Base-by-base conservation (phyloP, 1,140 invertebrate genomes). In the Heterodera carotae region DNA sequence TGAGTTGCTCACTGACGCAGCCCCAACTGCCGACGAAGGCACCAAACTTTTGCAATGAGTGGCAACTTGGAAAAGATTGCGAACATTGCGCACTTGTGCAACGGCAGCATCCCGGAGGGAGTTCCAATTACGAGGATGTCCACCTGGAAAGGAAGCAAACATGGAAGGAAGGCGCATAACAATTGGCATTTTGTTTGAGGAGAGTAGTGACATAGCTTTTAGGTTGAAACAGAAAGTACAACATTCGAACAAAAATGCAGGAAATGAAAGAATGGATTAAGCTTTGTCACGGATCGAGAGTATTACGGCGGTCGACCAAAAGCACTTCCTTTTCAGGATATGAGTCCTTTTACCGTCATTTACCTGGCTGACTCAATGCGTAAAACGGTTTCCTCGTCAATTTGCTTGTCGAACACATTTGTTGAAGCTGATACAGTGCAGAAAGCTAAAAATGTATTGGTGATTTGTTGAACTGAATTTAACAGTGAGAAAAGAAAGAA, bases 101-200 rank as follows among this genome's bases (percentile, higher is more conserved):
- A 74, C 15, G 2, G 71, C 59, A 29, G 64, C 48, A 36, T 74
- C 71, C 29, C 71, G 71, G 36, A 74, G 56, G 34, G 71, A 34
- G 34, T 62, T 25, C 71, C 71, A 74, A 74, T 74, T 74, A 25
- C 71, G 71, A 15, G 71, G 71, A 64, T 74, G 71, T 29, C 64
- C 71, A 22, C 71, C 71, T 74, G 36, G n/a, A 31, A n/a, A 34
- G 1, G 0, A 64, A 36, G 6, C 53, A 29, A 68, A n/a, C 43
- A n/a, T 68, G 34, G 7, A 68, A 68, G 27, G 34, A 27, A n/a
- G n/a, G n/a, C n/a, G n/a, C n/a, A n/a, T n/a, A n/a, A n/a, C n/a
- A n/a, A n/a, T n/a, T n/a, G n/a, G n/a, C n/a, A n/a, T n/a, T n/a
- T n/a, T n/a, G n/a, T n/a, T n/a, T n/a, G n/a, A n/a, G n/a, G n/a